Percentiles rank a stretch among this genome's conserved stretches.
Evolutionary conservation across 2,888 invertebrate genomes (phyloP).

Genomic region (Idaea dimidiata): DNA sequence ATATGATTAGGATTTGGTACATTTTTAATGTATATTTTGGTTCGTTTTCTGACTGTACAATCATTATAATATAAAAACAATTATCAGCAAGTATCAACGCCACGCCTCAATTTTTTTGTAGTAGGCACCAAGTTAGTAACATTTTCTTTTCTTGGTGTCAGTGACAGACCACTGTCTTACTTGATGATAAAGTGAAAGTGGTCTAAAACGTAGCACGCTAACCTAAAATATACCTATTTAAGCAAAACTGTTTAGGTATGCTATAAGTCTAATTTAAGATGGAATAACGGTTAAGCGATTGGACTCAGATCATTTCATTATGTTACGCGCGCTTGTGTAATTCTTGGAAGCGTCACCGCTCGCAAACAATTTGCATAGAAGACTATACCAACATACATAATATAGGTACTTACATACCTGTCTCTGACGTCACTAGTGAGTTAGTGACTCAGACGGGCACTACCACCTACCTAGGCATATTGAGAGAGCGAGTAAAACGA

Average conservation of each 20-base stretch:
- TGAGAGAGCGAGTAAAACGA: not conserved
- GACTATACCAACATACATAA: not conserved
- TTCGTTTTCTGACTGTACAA: too few relatives aligned
- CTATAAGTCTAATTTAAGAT: not conserved
- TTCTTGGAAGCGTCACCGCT: slow-evolving; percentile 3
- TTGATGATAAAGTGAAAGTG: too few relatives aligned
- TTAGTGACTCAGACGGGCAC: not conserved
- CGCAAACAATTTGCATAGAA: not conserved
- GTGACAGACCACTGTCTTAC: too few relatives aligned
- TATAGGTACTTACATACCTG: not conserved
- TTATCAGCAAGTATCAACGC: too few relatives aligned
- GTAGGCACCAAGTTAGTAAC: too few relatives aligned
- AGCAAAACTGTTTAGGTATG: not conserved
- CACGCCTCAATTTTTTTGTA: too few relatives aligned
- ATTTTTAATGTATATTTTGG: too few relatives aligned
- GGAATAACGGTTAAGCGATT: not conserved
- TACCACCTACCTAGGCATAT: not conserved
- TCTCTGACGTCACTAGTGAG: not conserved
- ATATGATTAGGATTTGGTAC: too few relatives aligned
- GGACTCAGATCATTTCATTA: not conserved
- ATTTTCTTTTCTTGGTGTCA: too few relatives aligned
- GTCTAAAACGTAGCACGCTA: too few relatives aligned
- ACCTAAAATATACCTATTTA: not conserved
- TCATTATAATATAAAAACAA: too few relatives aligned
- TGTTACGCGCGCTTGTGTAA: not conserved